Evolutionary conservation across 2,797 vertebrate genomes (phyloP).

Genomic region (Arctocebus calabarensis): DNA sequence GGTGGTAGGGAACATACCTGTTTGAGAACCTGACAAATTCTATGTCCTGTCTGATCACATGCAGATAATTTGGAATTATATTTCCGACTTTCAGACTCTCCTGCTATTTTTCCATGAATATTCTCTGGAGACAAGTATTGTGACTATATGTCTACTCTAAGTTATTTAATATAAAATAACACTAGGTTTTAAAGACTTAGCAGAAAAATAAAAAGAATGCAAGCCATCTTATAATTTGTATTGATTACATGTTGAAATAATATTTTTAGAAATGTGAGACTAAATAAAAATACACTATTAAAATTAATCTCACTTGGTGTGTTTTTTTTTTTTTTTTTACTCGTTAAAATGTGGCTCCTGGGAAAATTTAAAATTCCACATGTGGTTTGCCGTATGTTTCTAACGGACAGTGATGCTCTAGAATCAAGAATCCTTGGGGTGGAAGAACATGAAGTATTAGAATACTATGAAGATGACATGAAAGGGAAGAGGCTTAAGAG

Average conservation of each 20-base stretch:
- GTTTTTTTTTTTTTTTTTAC: background rate
- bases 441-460: background rate
- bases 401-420: background rate
- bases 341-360: background rate
- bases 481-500: background rate
- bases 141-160: background rate
- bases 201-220: background rate
- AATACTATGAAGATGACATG: background rate
- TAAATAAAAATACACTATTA: background rate
- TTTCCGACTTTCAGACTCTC: background rate
- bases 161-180: background rate
- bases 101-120: background rate
- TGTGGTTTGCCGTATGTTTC: background rate
- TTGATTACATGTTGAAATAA: background rate
- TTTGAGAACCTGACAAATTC: background rate
- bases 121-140: background rate
- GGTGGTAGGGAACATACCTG: background rate
- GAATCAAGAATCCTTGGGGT: background rate
- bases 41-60: background rate
- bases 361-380: slow-evolving; percentile 7
- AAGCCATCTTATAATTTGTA: background rate
- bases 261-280: slow-evolving; percentile 2
- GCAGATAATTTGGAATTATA: background rate
- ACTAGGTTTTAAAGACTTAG: background rate
- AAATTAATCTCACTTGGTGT: background rate